Base-by-base conservation (phyloP, 2,888 invertebrate species). In the Notocelia uddmanniana region DNA sequence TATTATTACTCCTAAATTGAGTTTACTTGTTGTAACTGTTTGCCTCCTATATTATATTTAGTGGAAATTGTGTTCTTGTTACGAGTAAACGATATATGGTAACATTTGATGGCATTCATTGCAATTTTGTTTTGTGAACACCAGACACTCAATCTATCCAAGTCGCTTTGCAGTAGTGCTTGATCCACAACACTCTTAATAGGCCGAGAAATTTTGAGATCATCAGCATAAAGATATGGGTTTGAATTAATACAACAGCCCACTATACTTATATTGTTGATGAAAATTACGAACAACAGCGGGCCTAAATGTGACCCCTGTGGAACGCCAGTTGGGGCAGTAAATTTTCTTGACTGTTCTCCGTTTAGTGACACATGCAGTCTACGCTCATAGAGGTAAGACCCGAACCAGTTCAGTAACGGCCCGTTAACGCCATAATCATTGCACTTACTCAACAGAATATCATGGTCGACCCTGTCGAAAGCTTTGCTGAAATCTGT, bases 171-270 rank as follows among this genome's bases (percentile, higher is more conserved):
- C 3, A 54, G 54, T 11, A 54, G 13, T 2, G 5, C 3, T 18
- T 23, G 54, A 21, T 54, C 23, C 5, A 2, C 23, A 23, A 6
- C 5, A 6, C 23, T 54, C 23, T 54, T 54, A 23, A 54, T 54
- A 13, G 23, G 54, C 21, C 54, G 9, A 23, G 23, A 23, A 23
- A 54, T 10, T 54, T 54, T 54, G 23, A 54, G 54, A 13, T 54
- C 54, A 54, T 52, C 50, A 10, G 54, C 54, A n/a, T 54, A 54
- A 21, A 54, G 54, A 23, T 21, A 54, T 13, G 54, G 54, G 21
- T 54, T 23, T 10, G 54, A 54, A 13, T 54, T 54, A 23, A 23
- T 11, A 11, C 21, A 21, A 21, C 54, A 54, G 6, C 54, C 3
- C 0, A 54, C 54, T 21, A 54, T 23, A 23, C n/a, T n/a, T n/a